Percentiles rank a stretch among this genome's conserved stretches.
phyloP scores from a whole-genome alignment of 2,797 vertebrate genomes.

The Potorous gilbertii region DNA sequence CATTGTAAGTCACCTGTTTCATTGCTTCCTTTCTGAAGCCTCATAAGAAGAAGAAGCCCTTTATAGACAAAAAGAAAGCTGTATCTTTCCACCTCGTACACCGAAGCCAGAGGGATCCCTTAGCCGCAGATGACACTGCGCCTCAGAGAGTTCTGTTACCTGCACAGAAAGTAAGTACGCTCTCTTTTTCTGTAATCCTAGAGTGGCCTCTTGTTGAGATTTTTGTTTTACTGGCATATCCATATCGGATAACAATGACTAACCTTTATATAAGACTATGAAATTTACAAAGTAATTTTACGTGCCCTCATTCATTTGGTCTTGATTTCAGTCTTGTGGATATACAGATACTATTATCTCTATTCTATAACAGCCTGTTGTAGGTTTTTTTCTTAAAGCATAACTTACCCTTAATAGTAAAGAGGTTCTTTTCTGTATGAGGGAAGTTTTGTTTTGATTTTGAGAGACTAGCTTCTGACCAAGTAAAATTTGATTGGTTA shows the following conservation, averaged over 20 bases:
- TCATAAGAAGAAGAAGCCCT: slow-evolving; percentile 95
- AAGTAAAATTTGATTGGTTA: not conserved
- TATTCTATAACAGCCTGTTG: not conserved
- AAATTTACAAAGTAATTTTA: not conserved
- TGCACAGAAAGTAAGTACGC: slow-evolving; percentile 83
- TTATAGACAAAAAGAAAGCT: slow-evolving; percentile 96
- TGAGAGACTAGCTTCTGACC: slow-evolving; percentile 15
- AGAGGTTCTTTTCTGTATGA: not conserved
- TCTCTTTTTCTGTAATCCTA: not conserved
- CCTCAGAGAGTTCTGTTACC: slow-evolving; percentile 96
- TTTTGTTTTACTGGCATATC: slow-evolving; percentile 6
- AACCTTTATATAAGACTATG: not conserved
- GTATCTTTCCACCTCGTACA: slow-evolving; percentile 98
- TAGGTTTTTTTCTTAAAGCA: not conserved
- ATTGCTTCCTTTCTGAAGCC: slow-evolving; percentile 86
- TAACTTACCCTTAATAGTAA: slow-evolving; percentile 20
- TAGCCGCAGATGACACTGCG: slow-evolving; percentile 95
- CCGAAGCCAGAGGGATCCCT: slow-evolving; percentile 96
- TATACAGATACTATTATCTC: not conserved
- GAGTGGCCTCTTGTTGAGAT: not conserved
- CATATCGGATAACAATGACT: not conserved
- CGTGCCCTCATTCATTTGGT: not conserved
- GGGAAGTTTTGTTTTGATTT: slow-evolving; percentile 23
- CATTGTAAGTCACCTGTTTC: not conserved
- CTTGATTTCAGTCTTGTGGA: not conserved